phyloP scores from a whole-genome alignment of 2,888 invertebrate species.

The Drosophila longiperda region DNA sequence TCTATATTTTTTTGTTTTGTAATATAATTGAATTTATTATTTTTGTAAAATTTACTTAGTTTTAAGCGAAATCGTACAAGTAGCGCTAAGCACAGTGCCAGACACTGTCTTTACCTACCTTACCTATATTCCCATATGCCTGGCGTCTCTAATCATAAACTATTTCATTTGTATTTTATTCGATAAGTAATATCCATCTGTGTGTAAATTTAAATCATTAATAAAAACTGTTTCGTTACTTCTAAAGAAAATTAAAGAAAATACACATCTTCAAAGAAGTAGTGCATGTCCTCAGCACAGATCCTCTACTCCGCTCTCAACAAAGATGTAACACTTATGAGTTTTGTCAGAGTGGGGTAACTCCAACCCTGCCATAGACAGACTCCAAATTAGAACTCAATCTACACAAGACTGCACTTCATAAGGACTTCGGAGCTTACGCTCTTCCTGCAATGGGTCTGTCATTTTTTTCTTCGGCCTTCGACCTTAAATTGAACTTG shows the following conservation, averaged over 20 bases:
- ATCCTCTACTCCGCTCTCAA: background rate
- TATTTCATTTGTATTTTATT: slow-evolving; percentile 54
- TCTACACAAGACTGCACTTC: too few species aligned
- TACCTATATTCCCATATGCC: slow-evolving; percentile 5
- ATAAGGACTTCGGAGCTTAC: too few species aligned
- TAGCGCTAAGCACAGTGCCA: slow-evolving; percentile 27
- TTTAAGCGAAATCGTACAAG: slow-evolving; percentile 44
- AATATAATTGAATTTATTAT: slow-evolving; percentile 46
- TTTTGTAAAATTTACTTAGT: slow-evolving; percentile 43
- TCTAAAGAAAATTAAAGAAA: slow-evolving; percentile 4
- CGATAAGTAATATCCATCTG: slow-evolving; percentile 32
- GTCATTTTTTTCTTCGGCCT: too few species aligned
- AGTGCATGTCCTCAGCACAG: background rate
- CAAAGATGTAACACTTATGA: background rate
- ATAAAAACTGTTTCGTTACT: slow-evolving; percentile 71
- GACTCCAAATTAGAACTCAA: too few species aligned
- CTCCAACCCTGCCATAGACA: too few species aligned
- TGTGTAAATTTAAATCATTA: slow-evolving; percentile 39
- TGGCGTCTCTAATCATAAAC: slow-evolving; percentile 6
- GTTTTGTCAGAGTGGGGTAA: too few species aligned
- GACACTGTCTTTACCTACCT: slow-evolving; percentile 26
- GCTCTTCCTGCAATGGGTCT: too few species aligned
- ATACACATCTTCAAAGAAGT: background rate
- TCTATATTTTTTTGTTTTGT: slow-evolving; percentile 24
- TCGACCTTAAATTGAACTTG: too few species aligned